phyloP scores from a whole-genome alignment of 2,113 vertebrate genomes.

The Pterocles orientalis region DNA sequence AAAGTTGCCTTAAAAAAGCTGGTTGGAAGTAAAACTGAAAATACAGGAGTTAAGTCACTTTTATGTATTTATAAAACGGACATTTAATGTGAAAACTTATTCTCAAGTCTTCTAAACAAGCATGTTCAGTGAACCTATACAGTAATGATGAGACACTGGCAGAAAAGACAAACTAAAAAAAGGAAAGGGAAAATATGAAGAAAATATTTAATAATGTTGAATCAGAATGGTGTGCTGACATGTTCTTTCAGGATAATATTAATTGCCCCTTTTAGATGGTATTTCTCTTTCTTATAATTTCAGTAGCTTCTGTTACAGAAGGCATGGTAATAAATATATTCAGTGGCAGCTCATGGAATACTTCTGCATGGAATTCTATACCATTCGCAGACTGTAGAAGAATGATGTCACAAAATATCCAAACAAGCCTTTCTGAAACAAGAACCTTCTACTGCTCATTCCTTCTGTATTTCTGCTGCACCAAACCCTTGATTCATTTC shows the following conservation, averaged over 20 bases:
- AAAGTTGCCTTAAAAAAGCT: not conserved
- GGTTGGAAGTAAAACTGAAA: not conserved
- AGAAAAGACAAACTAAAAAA: not conserved
- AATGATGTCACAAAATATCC: not conserved
- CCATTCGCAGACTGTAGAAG: not conserved
- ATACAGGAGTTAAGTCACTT: not conserved
- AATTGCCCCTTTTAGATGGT: not conserved
- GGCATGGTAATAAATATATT: not conserved
- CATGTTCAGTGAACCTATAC: not conserved
- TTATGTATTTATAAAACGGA: not conserved
- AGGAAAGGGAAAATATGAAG: not conserved
- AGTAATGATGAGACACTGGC: not conserved
- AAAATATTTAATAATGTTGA: not conserved
- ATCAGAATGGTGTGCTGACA: not conserved
- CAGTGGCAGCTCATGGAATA: not conserved
- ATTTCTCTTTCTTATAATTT: not conserved
- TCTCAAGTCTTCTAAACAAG: not conserved
- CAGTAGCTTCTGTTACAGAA: not conserved
- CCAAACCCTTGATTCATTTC: not conserved
- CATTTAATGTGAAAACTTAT: not conserved
- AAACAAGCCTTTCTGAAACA: not conserved
- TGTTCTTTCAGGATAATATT: not conserved
- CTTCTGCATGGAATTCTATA: not conserved
- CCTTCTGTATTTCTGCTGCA: not conserved
- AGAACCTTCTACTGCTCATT: not conserved